A percentile compares a stretch with the other conserved stretches of the same genome.
Conservation (phyloP, 2,113 vertebrate species). For the Bagarius yarrelli region DNA sequence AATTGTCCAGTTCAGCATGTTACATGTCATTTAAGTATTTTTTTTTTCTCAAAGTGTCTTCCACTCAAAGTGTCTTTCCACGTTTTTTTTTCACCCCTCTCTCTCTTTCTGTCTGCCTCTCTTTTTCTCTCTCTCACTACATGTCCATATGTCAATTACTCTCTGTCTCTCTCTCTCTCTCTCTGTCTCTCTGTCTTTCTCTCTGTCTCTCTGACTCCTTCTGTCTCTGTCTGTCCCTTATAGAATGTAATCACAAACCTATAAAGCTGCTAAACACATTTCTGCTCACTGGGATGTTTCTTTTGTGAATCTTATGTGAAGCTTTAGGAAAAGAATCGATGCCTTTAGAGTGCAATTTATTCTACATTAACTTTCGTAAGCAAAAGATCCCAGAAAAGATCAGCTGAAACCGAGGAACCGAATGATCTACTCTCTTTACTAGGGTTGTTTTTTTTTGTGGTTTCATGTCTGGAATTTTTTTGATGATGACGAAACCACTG, state of each 20-base stretch:
- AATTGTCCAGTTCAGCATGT: too few species aligned
- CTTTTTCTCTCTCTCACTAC: too few species aligned
- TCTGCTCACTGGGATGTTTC: background rate
- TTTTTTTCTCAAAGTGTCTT: too few species aligned
- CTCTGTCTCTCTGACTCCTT: too few species aligned
- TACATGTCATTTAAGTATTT: too few species aligned
- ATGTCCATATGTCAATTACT: too few species aligned
- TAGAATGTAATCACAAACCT: background rate
- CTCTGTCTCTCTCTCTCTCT: too few species aligned
- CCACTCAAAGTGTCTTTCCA: too few species aligned
- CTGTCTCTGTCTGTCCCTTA: too few species aligned
- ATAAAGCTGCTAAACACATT: background rate
- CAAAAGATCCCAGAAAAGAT: background rate
- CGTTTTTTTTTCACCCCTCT: too few species aligned
- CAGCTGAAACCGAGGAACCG: background rate
- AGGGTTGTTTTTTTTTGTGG: background rate
- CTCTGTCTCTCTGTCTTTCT: too few species aligned
- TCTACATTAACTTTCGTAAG: background rate
- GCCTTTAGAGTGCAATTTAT: background rate
- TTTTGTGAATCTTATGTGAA: background rate
- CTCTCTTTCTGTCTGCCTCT: too few species aligned
- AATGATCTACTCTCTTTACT: background rate
- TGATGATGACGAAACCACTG: constrained; percentile 3
- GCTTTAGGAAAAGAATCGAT: background rate
- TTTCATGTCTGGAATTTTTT: constrained; percentile 9